These are phyloP conservation scores for Calephelis virginiensis DNA, from an alignment of 1,140 invertebrate species.

Conservation along the genomic window DNA sequence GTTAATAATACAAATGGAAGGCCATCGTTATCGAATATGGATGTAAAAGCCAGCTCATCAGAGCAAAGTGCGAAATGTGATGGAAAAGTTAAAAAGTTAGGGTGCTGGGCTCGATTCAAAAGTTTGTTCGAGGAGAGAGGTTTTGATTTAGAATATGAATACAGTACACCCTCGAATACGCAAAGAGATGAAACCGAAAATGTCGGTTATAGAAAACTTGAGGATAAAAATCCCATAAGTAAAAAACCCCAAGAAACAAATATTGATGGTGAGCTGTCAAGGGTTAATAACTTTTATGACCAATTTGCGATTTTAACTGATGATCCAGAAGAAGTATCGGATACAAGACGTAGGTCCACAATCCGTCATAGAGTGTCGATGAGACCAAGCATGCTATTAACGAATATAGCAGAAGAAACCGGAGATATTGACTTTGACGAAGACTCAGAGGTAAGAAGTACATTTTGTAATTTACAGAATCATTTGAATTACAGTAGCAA, in stretches of 20 bases:
- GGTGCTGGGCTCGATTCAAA: slow-evolving; percentile 66
- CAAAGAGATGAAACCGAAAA: slow-evolving; percentile 24
- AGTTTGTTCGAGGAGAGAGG: slow-evolving; percentile 67
- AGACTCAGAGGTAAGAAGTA: slow-evolving; percentile 49
- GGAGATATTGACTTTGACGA: slow-evolving; percentile 49
- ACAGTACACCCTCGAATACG: slow-evolving; percentile 26
- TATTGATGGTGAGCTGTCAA: slow-evolving; percentile 43
- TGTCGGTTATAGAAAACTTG: slow-evolving; percentile 46
- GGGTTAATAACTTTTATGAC: slow-evolving; percentile 64
- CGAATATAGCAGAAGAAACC: slow-evolving; percentile 62
- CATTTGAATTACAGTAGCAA: background rate
- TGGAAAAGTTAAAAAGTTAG: slow-evolving; percentile 35
- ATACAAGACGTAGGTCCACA: slow-evolving; percentile 42
- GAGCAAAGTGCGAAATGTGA: slow-evolving; percentile 28
- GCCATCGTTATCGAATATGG: slow-evolving; percentile 29
- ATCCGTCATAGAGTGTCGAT: slow-evolving; percentile 52
- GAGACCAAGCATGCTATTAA: slow-evolving; percentile 61
- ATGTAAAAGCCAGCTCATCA: slow-evolving; percentile 22
- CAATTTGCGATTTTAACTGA: slow-evolving; percentile 58
- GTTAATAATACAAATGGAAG: background rate
- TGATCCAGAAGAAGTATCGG: slow-evolving; percentile 45
- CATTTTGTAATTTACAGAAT: background rate
- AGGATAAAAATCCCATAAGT: slow-evolving; percentile 42
- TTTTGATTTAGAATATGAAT: slow-evolving; percentile 68
- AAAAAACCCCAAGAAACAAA: slow-evolving; percentile 35